These are phyloP conservation scores for Euwallacea similis DNA, from an alignment of 1,140 invertebrate genomes.

Conservation along the genomic window DNA sequence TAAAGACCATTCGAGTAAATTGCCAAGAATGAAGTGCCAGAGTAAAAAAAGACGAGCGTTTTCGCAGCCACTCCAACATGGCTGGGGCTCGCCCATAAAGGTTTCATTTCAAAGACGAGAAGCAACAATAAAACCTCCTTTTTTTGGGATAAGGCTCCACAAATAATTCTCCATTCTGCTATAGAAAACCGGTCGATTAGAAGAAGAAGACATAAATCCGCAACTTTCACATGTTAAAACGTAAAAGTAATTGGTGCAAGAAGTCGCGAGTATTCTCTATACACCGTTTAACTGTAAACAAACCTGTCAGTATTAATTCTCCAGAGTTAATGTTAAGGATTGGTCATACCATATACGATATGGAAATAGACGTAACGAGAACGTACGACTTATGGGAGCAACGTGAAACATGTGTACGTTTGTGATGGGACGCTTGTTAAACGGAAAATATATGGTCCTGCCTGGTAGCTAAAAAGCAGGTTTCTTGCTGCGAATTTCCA, in stretches of 20 bases:
- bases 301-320: slow-evolving; percentile 18
- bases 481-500: too few relatives aligned
- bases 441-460: background rate
- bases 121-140: background rate
- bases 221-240: slow-evolving; percentile 1
- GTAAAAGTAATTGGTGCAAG: background rate
- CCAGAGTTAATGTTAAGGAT: slow-evolving; percentile 15
- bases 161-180: too few relatives aligned
- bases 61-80: slow-evolving; percentile 5
- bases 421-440: slow-evolving; percentile 10
- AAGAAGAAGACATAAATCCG: too few relatives aligned
- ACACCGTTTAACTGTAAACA: slow-evolving; percentile 24
- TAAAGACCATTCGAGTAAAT: slow-evolving; percentile 26
- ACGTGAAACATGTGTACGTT: slow-evolving; percentile 12
- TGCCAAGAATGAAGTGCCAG: slow-evolving; percentile 14
- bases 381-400: slow-evolving; percentile 16
- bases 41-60: slow-evolving; percentile 12
- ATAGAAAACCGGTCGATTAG: too few relatives aligned
- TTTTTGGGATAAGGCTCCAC: background rate
- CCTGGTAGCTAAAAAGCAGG: background rate
- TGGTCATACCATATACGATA: slow-evolving; percentile 25
- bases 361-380: slow-evolving; percentile 26
- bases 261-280: slow-evolving; percentile 19
- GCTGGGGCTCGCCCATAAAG: background rate
- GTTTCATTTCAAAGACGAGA: slow-evolving; percentile 2